Evolutionary conservation across 2,888 invertebrate species (phyloP).

Genomic region (Clusia tigrina): DNA sequence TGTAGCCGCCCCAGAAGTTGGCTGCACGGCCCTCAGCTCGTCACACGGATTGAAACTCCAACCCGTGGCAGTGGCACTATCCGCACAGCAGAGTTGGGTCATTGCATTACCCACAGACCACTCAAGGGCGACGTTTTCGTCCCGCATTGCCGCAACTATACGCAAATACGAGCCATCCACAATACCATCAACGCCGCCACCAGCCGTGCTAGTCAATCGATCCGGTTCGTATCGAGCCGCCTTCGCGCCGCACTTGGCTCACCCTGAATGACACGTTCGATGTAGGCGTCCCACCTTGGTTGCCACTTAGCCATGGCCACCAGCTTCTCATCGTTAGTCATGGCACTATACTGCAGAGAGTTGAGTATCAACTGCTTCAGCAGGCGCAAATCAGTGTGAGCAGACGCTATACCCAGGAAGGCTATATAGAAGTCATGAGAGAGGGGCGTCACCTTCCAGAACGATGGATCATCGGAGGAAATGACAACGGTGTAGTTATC

Average conservation of each 20-base stretch:
- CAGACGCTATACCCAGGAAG: conserved; percentile 78
- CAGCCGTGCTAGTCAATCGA: conserved; percentile 58
- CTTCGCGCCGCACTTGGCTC: not conserved
- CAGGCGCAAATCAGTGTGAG: conserved; percentile 72
- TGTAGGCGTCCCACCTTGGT: conserved; percentile 69
- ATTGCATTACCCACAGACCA: too few species aligned
- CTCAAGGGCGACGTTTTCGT: too few species aligned
- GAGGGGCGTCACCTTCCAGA: conserved; percentile 77
- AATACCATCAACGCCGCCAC: conserved; percentile 40
- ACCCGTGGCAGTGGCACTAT: not conserved
- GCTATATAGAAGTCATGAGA: conserved; percentile 82
- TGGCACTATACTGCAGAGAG: conserved; percentile 75
- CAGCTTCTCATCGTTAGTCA: conserved; percentile 66
- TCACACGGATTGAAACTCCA: too few species aligned
- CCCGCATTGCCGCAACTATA: too few species aligned
- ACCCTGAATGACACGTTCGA: conserved; percentile 56
- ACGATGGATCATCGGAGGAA: conserved; percentile 81
- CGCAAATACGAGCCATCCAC: not conserved
- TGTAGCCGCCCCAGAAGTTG: not conserved
- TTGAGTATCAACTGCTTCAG: conserved; percentile 79
- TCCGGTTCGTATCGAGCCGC: conserved; percentile 33
- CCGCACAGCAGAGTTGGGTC: conserved; percentile 12
- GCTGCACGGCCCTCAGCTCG: too few species aligned
- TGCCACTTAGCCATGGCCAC: conserved; percentile 68
- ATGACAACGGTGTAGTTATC: conserved; percentile 76